A percentile compares a stretch with the other conserved stretches of the same genome.
Evolutionary conservation across 2,888 invertebrate species (phyloP).

Genomic region (Phyllotreta cruciferae): DNA sequence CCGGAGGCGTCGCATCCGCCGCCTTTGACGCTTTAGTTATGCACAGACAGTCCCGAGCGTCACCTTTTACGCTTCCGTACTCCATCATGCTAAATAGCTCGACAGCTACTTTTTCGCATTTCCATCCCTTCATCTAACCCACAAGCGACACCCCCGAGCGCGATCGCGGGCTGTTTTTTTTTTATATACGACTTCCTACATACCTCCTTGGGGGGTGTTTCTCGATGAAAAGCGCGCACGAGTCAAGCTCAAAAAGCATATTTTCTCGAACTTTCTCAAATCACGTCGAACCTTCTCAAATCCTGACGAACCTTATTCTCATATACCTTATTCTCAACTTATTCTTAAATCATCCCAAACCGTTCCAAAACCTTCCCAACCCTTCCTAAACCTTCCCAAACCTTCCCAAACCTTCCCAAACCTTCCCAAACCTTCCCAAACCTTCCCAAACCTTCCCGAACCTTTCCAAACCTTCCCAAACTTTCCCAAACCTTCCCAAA

Average conservation of each 20-base stretch:
- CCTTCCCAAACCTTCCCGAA: no score
- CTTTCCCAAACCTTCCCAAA: no score
- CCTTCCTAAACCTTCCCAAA: no score
- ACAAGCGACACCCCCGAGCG: background rate
- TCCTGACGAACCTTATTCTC: no score
- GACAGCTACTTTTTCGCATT: slow-evolving; percentile 50
- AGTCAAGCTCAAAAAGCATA: background rate
- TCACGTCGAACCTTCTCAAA: no score
- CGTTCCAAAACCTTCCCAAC: no score
- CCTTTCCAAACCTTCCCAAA: no score
- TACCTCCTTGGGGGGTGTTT: slow-evolving; percentile 13
- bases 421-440: no score
- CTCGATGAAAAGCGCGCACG: slow-evolving; percentile 4
- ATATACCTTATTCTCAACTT: no score
- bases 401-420: no score
- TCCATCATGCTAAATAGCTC: slow-evolving; percentile 52
- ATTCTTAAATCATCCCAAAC: no score
- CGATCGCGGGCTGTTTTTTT: slow-evolving; percentile 17
- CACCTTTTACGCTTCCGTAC: slow-evolving; percentile 52
- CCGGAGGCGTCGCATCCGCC: slow-evolving; percentile 29
- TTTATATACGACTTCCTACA: slow-evolving; percentile 1
- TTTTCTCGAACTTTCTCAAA: no score
- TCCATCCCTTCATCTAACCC: slow-evolving; percentile 20
- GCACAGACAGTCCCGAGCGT: slow-evolving; percentile 51
- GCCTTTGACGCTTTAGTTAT: slow-evolving; percentile 49